Evolutionary conservation across 2,113 vertebrate genomes (phyloP), one percentile per base, ranked within the genome.

Genomic region (Eudyptes chrysolophus): DNA sequence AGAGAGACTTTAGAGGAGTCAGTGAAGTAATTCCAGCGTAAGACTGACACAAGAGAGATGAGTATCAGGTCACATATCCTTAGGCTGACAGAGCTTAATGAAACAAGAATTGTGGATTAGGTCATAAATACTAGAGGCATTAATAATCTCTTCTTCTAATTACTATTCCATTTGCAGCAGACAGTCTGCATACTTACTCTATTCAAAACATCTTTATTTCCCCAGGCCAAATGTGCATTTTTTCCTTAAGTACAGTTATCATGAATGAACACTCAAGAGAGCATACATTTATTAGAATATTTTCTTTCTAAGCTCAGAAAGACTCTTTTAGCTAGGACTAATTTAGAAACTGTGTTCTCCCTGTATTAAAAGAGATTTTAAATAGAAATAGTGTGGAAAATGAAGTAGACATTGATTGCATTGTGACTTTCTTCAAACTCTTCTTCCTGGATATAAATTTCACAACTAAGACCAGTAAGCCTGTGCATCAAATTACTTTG

Each of bases 91-190:
- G 78, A 94, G 48, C 40, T 96, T 95, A 96, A 95, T 92, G 91
- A 95, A 94, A 92, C 69, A 96, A 94, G 92, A 97, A 95, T 69
- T 96, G 93, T 49, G 85, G 86, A 97, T 96, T 96, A 98, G 88
- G 92, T 97, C 94, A 94, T 94, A 82, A 96, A 97, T 93, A 87
- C 86, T 94, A 89, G 62, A 92, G 86, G 89, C 95, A 94, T 92
- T 97, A 95, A 93, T 93, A 95, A 87, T 97, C 75, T 94, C 75
- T 65, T 89, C 90, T 94, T 49, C 94, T 92, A 97, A 97, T 97
- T 93, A 93, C 83, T 71, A 87, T 94, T 95, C 96, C 92, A 80
- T 49, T 82, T 93, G 60, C 1, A 9, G 83, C 75, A 93, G 70
- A 94, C 74, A 90, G 95, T 92, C 94, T 97, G 83, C 69, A 94